These are phyloP conservation scores for Exocentrus adspersus DNA, from an alignment of 2,888 invertebrate genomes.

Conservation along the genomic window DNA sequence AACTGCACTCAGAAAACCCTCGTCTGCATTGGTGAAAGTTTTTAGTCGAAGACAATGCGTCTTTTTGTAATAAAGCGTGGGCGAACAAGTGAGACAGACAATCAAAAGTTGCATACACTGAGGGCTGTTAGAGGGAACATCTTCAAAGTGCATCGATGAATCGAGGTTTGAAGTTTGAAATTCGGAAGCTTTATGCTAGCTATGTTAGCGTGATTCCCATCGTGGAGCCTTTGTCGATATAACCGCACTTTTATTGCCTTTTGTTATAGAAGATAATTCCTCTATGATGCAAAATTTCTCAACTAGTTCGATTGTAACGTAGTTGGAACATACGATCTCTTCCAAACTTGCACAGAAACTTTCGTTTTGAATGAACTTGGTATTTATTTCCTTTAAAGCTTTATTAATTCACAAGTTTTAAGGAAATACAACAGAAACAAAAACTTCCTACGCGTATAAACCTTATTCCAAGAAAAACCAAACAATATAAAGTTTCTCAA, in stretches of 20 bases:
- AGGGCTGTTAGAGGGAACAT: conserved; percentile 30
- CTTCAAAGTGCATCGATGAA: conserved; percentile 48
- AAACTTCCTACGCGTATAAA: not conserved
- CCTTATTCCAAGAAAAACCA: not conserved
- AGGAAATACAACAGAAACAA: not conserved
- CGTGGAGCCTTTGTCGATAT: conserved; percentile 45
- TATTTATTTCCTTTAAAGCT: conserved; percentile 8
- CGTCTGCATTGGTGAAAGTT: conserved; percentile 1
- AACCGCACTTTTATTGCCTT: conserved; percentile 55
- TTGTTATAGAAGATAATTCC: conserved; percentile 56
- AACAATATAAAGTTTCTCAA: not conserved
- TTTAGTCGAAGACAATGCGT: conserved; percentile 20
- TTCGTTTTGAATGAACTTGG: not conserved
- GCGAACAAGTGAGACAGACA: conserved; percentile 15
- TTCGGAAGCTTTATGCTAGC: conserved; percentile 39
- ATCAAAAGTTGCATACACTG: conserved; percentile 23
- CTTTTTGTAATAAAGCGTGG: conserved; percentile 7
- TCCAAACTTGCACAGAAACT: conserved; percentile 24
- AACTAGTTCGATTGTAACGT: conserved; percentile 53
- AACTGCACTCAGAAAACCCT: conserved; percentile 5
- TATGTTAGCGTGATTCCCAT: conserved; percentile 40
- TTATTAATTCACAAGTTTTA: not conserved
- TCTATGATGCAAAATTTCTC: conserved; percentile 54
- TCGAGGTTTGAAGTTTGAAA: conserved; percentile 42
- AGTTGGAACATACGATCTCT: conserved; percentile 44